Conservation (phyloP, 1,140 invertebrate species). For the Lordiphosa clarofinis region DNA sequence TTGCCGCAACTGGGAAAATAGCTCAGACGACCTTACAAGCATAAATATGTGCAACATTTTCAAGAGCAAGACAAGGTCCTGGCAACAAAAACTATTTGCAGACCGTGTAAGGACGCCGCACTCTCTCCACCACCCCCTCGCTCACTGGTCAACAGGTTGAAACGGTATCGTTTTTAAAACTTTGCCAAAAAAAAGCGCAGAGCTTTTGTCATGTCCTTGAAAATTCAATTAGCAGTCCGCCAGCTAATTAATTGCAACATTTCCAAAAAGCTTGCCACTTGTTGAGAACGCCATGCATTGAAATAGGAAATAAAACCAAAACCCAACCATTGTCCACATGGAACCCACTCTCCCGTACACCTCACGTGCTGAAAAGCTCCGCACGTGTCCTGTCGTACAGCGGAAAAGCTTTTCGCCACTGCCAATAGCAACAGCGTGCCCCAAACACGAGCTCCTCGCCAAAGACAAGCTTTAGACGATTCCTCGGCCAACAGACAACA, state of each 20-base stretch:
- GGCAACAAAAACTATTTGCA: conserved; percentile 48
- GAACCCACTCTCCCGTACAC: conserved; percentile 14
- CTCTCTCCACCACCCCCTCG: background rate
- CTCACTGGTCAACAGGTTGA: conserved; percentile 64
- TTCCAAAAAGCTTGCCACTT: conserved; percentile 64
- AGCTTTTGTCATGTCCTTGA: conserved; percentile 36
- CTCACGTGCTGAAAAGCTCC: conserved; percentile 52
- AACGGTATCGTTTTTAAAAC: conserved; percentile 27
- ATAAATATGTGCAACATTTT: conserved; percentile 71
- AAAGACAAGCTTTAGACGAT: conserved; percentile 51
- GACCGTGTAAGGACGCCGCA: conserved; percentile 47
- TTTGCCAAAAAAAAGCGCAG: conserved; percentile 17
- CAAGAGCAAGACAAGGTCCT: conserved; percentile 72
- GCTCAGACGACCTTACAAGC: conserved; percentile 68
- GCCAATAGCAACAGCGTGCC: conserved; percentile 54
- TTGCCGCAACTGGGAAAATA: conserved; percentile 51
- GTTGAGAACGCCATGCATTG: conserved; percentile 43
- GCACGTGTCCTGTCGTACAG: conserved; percentile 43
- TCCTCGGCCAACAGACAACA: conserved; percentile 49
- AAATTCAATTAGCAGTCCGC: conserved; percentile 63
- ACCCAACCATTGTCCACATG: conserved; percentile 32
- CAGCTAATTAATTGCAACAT: conserved; percentile 63
- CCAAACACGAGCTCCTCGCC: conserved; percentile 50
- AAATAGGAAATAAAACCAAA: conserved; percentile 14
- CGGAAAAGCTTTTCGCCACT: conserved; percentile 27